Percentiles rank a stretch among this genome's conserved stretches.
Evolutionary conservation across 2,113 vertebrate genomes (phyloP).

Genomic region (Sinocyclocheilus maitianheensis): DNA sequence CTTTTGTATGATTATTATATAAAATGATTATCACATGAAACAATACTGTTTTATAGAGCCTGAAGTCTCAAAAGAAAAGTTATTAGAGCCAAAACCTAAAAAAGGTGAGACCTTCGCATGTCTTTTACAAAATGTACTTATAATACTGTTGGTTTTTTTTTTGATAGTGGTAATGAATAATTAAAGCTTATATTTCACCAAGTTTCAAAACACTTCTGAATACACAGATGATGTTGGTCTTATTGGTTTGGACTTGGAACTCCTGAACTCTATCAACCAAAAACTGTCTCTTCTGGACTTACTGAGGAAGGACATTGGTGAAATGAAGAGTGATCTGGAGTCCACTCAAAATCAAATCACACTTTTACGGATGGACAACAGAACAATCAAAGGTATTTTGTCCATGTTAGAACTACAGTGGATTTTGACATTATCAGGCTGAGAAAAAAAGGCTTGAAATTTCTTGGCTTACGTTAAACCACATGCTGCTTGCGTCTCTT

Average conservation of each 20-base stretch:
- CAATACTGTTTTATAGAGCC: neutral
- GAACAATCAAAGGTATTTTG: constrained; percentile 49
- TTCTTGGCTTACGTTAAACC: neutral
- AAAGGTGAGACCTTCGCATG: neutral
- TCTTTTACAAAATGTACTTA: neutral
- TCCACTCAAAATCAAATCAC: constrained; percentile 53
- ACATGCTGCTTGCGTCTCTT: constrained; percentile 3
- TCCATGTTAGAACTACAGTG: neutral
- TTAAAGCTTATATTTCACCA: neutral
- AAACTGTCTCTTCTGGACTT: constrained; percentile 57
- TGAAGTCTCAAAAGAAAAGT: constrained; percentile 28
- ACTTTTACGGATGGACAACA: constrained; percentile 50
- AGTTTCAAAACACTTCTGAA: neutral
- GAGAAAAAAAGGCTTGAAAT: neutral
- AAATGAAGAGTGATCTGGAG: constrained; percentile 57
- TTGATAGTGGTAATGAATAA: no score
- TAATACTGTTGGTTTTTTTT: neutral
- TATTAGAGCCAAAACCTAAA: neutral
- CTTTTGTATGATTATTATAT: neutral
- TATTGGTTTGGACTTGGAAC: constrained; percentile 46
- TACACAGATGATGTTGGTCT: constrained; percentile 33
- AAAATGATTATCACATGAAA: neutral
- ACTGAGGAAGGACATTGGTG: constrained; percentile 56
- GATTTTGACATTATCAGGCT: constrained; percentile 5
- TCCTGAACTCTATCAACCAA: constrained; percentile 57